Evolutionary conservation across 1,140 invertebrate genomes (phyloP), one percentile per base, ranked within the genome.

Genomic region (Halictus rubicundus): DNA sequence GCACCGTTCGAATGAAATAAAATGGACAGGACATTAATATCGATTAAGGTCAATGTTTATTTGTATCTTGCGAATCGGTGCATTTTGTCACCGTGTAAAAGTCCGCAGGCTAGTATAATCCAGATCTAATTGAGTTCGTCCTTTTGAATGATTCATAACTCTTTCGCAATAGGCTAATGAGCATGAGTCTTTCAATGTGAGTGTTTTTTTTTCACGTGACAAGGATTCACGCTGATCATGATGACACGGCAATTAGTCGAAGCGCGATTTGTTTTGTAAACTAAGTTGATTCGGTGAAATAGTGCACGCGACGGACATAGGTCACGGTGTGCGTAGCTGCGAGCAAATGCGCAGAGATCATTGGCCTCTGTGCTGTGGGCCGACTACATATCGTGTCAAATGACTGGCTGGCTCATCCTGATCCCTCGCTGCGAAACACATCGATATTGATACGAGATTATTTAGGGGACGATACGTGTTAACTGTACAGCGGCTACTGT

Each of bases 361-460:
- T 75, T 75, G 73, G 49, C 63, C 73, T 75, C 32, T 66, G 37
- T 2, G 10, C 32, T 66, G 37, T 2, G 10, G 23, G 23, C 27
- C 71, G 70, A 37, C 27, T n/a, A 21, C 2, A 32, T 32, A 5
- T 39, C 42, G 46, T 39, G 72, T 74, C 52, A 59, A 76, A 57
- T 37, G 49, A 59, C 68, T 16, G n/a, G 64, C 57, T 9, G n/a
- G 64, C 16, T 59, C 64, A 42, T 76, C 64, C 57, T 39, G 73
- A 42, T 68, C 73, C 52, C 64, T 68, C 52, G 49, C 23, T 21
- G 16, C 32, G 63, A 75, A 68, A 59, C 32, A 32, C 68, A 32
- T 68, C 73, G 73, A 19, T 64, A 76, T 46, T 59, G 73, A 59
- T 76, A 59, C 21, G 42, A 59, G 23, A 46, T 54, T 69, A 65